phyloP scores from a whole-genome alignment of 2,888 invertebrate species.

The Scelioninae gen. 2 region DNA sequence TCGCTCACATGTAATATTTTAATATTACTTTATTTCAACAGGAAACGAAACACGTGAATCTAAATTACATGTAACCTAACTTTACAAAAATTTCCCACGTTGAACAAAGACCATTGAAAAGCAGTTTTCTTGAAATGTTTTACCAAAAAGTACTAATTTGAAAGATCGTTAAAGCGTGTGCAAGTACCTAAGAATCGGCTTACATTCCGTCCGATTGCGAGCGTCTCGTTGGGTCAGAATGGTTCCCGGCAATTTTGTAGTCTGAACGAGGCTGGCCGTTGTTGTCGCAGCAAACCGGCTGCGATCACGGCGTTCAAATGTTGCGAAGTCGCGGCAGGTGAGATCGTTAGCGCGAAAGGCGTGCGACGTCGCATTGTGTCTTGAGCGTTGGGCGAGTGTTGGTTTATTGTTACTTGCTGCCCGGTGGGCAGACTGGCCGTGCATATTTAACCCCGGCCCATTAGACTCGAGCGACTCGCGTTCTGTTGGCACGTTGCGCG shows the following conservation, averaged over 20 bases:
- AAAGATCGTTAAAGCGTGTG: too few species aligned
- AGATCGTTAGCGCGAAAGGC: slow-evolving; percentile 73
- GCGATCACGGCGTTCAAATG: slow-evolving; percentile 25
- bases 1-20: too few species aligned
- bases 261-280: slow-evolving; percentile 40
- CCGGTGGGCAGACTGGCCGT: slow-evolving; percentile 70
- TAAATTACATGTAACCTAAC: too few species aligned
- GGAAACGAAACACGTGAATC: too few species aligned
- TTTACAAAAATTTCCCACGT: too few species aligned
- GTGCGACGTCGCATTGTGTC: slow-evolving; percentile 73
- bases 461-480: slow-evolving; percentile 64
- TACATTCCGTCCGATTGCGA: slow-evolving; percentile 7
- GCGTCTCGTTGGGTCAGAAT: slow-evolving; percentile 19
- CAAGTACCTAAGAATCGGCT: too few species aligned
- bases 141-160: too few species aligned
- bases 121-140: too few species aligned
- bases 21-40: too few species aligned
- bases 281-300: slow-evolving; percentile 42
- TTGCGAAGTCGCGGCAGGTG: slow-evolving; percentile 65
- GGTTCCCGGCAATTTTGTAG: slow-evolving; percentile 35
- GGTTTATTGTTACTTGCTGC: slow-evolving; percentile 74
- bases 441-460: slow-evolving; percentile 71
- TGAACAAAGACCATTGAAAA: too few species aligned
- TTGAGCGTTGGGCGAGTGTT: slow-evolving; percentile 71
- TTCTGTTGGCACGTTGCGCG: too few species aligned